These are phyloP conservation scores for Actinemys pallida DNA, from an alignment of 2,113 vertebrate genomes.

Conservation along the genomic window DNA sequence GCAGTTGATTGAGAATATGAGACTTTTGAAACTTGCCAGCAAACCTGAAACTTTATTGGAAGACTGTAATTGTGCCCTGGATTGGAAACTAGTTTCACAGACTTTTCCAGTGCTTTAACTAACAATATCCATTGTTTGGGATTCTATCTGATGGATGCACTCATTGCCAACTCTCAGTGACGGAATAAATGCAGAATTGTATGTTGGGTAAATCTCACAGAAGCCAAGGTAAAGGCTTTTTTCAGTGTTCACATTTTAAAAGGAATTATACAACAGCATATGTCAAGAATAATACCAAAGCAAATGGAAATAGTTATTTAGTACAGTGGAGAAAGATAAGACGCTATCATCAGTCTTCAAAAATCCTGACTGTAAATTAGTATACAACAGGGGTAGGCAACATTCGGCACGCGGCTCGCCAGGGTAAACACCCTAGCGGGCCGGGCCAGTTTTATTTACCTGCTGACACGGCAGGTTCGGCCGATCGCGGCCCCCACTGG, in stretches of 20 bases:
- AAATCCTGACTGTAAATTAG: background rate
- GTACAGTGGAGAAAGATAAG: background rate
- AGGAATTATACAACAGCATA: background rate
- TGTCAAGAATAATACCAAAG: background rate
- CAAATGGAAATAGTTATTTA: background rate
- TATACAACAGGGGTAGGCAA: background rate
- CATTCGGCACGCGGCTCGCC: too few species aligned
- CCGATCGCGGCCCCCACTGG: too few species aligned
- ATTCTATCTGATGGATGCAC: slow-evolving; percentile 37
- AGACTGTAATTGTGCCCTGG: background rate
- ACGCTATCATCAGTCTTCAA: background rate
- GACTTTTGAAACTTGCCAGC: background rate
- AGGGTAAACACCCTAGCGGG: too few species aligned
- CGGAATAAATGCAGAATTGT: background rate
- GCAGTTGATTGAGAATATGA: background rate
- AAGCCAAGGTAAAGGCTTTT: background rate
- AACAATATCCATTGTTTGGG: background rate
- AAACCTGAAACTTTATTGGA: background rate
- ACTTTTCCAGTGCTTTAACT: slow-evolving; percentile 2
- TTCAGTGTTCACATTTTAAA: background rate
- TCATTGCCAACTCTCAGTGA: background rate
- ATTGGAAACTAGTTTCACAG: background rate
- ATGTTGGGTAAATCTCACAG: background rate
- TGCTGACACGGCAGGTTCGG: too few species aligned
- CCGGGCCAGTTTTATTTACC: too few species aligned